Evolutionary conservation across 1,140 invertebrate genomes (phyloP), one percentile per base, ranked within the genome.

Genomic region (Trypoxylus dichotomus): DNA sequence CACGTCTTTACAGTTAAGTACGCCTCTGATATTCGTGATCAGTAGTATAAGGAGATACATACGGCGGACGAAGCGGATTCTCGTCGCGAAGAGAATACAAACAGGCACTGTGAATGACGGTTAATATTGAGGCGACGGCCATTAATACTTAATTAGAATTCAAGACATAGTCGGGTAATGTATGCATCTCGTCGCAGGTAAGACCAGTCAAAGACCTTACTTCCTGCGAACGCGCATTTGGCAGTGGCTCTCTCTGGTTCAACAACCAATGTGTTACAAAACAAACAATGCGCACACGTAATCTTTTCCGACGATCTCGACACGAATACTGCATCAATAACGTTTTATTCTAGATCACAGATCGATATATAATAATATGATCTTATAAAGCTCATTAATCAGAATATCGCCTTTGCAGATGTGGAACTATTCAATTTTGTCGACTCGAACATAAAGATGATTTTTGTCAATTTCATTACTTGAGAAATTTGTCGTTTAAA

Each of bases 181-280:
- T 79, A 80, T 80, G 79, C 77, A 74, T 63, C 63, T 77, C 63
- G 76, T 72, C 76, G 63, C 43, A 54, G 32, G 21, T 72, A 78
- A 78, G 54, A 68, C 77, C 79, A 80, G 79, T 80, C 79, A 79
- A 80, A 79, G 79, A 80, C 79, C 79, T 63, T 71, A 79, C 79
- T 80, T 80, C 79, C 79, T 79, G 78, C 75, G 47, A 79, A 29
- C 21, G 75, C 75, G 68, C 79, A 80, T 80, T 80, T 77, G 79
- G 78, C 78, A 79, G 41, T 68, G 60, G 29, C 63, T 74, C 19
- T 54, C 47, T 54, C 21, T 47, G 74, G 32, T 76, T 58, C 76
- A 73, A 43, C 76, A 73, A 68, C 72, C 25, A 68, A 74, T 68
- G 60, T 74, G 72, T 74, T 74, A 74, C 29, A 74, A 74, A 74